These are phyloP conservation scores for Platichthys flesus DNA, from an alignment of 2,113 vertebrate genomes.

Conservation along the genomic window DNA sequence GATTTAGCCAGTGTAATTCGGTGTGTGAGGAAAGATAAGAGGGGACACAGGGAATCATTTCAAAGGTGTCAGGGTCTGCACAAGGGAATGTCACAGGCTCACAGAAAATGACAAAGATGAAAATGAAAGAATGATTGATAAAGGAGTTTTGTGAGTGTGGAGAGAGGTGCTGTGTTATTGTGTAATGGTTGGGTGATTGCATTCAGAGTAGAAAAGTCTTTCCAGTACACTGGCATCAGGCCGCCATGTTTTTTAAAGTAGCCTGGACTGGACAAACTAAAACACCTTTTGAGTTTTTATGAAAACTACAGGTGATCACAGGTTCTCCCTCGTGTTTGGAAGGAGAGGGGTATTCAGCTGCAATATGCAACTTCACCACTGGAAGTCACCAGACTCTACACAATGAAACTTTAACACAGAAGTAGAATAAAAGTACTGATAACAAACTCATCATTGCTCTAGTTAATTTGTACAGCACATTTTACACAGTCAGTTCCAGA, in stretches of 20 bases:
- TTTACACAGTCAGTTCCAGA: no score
- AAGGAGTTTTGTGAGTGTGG: not conserved
- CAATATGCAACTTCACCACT: no score
- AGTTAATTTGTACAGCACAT: no score
- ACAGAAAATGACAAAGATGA: not conserved
- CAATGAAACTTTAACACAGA: no score
- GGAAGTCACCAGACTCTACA: no score
- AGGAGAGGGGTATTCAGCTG: not conserved
- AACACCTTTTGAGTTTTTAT: not conserved
- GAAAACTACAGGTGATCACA: no score
- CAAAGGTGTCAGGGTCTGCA: not conserved
- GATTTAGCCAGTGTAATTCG: not conserved
- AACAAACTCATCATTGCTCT: no score
- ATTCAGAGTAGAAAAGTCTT: not conserved
- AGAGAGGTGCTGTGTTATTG: not conserved
- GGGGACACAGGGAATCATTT: not conserved
- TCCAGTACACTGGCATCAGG: not conserved
- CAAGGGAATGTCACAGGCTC: constrained; percentile 1
- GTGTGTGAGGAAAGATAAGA: not conserved
- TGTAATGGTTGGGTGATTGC: not conserved
- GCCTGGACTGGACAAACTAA: not conserved
- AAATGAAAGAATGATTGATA: not conserved
- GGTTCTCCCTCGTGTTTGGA: no score
- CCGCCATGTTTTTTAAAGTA: no score
- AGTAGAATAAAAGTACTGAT: no score